Conservation (phyloP, 2,888 invertebrate genomes). For the Acrobeloides nanus region DNA sequence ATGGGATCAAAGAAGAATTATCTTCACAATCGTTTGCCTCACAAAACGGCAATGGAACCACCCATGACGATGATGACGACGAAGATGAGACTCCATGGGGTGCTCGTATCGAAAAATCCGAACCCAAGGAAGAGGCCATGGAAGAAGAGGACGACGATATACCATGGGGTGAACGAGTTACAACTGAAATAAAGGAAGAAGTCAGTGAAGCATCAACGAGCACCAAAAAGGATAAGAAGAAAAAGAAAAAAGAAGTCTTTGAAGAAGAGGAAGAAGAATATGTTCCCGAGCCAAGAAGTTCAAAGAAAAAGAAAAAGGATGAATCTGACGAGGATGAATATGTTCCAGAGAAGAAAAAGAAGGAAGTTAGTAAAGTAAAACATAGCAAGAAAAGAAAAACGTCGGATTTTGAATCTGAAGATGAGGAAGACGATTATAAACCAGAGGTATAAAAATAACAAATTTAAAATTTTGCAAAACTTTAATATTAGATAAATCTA, state of each 20-base stretch:
- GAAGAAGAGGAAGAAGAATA: conserved; percentile 24
- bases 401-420: conserved; percentile 30
- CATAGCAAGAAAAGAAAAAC: too few relatives aligned
- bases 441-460: conserved; percentile 19
- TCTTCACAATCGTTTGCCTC: too few relatives aligned
- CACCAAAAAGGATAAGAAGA: conserved; percentile 13
- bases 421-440: conserved; percentile 33
- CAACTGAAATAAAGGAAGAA: conserved; percentile 13
- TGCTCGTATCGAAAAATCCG: conserved; percentile 2
- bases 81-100: too few relatives aligned
- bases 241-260: conserved; percentile 18
- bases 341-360: too few relatives aligned
- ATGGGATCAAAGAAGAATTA: too few relatives aligned
- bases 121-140: conserved; percentile 4
- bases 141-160: conserved; percentile 26
- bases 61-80: too few relatives aligned
- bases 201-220: conserved; percentile 3
- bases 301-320: conserved; percentile 13
- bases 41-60: too few relatives aligned
- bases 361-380: too few relatives aligned
- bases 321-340: conserved; percentile 10
- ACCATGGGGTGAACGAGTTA: conserved; percentile 25
- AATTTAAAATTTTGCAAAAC: conserved; percentile 1
- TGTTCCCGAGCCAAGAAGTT: conserved; percentile 11
- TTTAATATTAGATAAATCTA: background rate